Conservation (phyloP, 2,888 invertebrate genomes). For the Plemyria rubiginata region DNA sequence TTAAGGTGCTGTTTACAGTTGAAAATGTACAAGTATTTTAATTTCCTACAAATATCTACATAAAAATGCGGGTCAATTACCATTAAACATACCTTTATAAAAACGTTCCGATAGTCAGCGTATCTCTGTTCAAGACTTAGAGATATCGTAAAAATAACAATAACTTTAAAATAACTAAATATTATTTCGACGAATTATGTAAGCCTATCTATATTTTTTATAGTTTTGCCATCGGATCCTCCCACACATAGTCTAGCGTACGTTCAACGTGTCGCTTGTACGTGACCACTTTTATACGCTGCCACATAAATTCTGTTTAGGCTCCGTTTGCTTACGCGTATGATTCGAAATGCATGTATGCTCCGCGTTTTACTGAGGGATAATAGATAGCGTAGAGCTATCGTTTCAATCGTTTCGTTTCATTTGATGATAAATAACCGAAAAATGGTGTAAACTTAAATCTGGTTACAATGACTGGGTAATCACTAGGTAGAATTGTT, state of each 20-base stretch:
- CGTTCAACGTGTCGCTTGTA: slow-evolving; percentile 13
- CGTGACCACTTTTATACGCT: slow-evolving; percentile 23
- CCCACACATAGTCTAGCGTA: neutral
- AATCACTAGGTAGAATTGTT: too few relatives aligned
- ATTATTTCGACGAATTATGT: neutral
- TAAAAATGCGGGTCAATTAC: neutral
- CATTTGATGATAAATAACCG: too few relatives aligned
- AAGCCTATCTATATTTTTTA: neutral
- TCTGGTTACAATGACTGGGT: too few relatives aligned
- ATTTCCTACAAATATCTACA: neutral
- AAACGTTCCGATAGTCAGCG: too few relatives aligned
- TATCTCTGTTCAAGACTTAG: too few relatives aligned
- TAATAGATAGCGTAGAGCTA: neutral
- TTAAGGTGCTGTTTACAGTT: neutral
- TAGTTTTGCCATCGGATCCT: neutral
- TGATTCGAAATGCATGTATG: slow-evolving; percentile 25
- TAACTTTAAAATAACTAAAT: neutral
- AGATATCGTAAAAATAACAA: neutral
- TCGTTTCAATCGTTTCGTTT: too few relatives aligned
- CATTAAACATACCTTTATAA: too few relatives aligned
- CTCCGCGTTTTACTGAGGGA: slow-evolving; percentile 11
- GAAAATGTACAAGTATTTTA: neutral
- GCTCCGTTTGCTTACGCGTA: slow-evolving; percentile 15
- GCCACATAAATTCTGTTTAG: slow-evolving; percentile 19
- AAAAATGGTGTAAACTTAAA: too few relatives aligned